A percentile compares a stretch with the other conserved stretches of the same genome.
phyloP scores from a whole-genome alignment of 2,888 invertebrate species.

The Autographa pulchrina region DNA sequence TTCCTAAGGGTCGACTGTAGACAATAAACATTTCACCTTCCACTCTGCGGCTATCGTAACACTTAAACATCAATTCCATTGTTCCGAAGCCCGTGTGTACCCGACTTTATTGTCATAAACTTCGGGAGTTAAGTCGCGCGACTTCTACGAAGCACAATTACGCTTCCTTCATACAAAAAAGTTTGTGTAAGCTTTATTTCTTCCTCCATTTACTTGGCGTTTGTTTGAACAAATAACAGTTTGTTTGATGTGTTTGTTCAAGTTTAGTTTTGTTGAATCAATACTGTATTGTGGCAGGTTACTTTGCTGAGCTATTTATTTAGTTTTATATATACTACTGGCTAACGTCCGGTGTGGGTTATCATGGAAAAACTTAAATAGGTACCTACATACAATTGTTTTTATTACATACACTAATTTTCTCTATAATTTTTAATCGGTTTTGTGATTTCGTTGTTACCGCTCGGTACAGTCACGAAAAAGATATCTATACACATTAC shows the following conservation, averaged over 20 bases:
- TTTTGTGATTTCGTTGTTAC: no score
- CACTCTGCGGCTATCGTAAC: background rate
- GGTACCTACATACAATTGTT: no score
- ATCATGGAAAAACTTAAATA: no score
- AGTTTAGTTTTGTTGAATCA: background rate
- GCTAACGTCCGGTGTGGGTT: background rate
- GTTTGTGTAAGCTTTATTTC: conserved; percentile 13
- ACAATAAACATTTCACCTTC: background rate
- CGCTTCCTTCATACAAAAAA: conserved; percentile 18
- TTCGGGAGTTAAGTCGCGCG: conserved; percentile 16
- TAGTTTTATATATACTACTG: background rate
- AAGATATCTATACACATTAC: no score
- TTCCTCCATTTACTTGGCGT: conserved; percentile 7
- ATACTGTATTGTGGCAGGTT: background rate
- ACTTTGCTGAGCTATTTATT: no score
- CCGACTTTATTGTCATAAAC: conserved; percentile 30
- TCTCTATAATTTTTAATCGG: no score
- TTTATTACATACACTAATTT: no score
- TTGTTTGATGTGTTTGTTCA: conserved; percentile 10
- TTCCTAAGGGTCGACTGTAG: background rate
- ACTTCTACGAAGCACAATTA: conserved; percentile 17
- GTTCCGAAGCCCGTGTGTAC: conserved; percentile 15
- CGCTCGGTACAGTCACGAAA: no score
- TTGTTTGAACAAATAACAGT: conserved; percentile 13
- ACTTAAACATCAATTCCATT: conserved; percentile 28